Percentiles rank a stretch among this genome's conserved stretches.
phyloP scores from a whole-genome alignment of 2,113 vertebrate genomes.

The Nannobrachium achirus region DNA sequence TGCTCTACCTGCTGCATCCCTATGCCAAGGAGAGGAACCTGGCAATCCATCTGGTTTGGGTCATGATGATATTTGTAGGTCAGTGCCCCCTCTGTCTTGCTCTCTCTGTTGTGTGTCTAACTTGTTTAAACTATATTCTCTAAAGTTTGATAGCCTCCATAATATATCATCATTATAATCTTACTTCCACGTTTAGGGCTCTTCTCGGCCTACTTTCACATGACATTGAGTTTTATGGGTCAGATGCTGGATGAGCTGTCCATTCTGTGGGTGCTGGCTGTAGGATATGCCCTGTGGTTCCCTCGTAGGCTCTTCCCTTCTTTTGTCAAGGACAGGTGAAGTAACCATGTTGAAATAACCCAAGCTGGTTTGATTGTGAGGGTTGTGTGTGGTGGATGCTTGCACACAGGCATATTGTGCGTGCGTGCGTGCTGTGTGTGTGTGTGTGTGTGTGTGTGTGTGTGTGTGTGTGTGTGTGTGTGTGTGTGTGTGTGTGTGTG shows the following conservation, averaged over 20 bases:
- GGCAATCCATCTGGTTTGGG: conserved; percentile 76
- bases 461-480: neutral
- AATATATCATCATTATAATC: too few species aligned
- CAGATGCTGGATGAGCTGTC: conserved; percentile 94
- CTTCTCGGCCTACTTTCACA: conserved; percentile 94
- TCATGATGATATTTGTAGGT: conserved; percentile 88
- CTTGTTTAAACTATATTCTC: neutral
- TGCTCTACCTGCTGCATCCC: conserved; percentile 87
- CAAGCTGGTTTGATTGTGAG: neutral
- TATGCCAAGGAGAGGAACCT: conserved; percentile 82
- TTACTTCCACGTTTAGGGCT: conserved; percentile 73
- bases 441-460: neutral
- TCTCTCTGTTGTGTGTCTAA: neutral
- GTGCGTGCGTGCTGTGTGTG: neutral
- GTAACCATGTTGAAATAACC: neutral
- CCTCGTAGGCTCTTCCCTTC: conserved; percentile 85
- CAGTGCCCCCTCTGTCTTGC: conserved; percentile 40
- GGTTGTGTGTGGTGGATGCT: neutral
- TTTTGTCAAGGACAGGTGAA: conserved; percentile 87
- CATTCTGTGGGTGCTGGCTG: conserved; percentile 90
- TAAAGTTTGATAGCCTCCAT: neutral
- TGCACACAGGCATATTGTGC: neutral
- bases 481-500: neutral
- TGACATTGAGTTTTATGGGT: conserved; percentile 94
- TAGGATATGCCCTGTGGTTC: conserved; percentile 88